phyloP scores from a whole-genome alignment of 2,113 vertebrate genomes.

The Halichoerus grypus region DNA sequence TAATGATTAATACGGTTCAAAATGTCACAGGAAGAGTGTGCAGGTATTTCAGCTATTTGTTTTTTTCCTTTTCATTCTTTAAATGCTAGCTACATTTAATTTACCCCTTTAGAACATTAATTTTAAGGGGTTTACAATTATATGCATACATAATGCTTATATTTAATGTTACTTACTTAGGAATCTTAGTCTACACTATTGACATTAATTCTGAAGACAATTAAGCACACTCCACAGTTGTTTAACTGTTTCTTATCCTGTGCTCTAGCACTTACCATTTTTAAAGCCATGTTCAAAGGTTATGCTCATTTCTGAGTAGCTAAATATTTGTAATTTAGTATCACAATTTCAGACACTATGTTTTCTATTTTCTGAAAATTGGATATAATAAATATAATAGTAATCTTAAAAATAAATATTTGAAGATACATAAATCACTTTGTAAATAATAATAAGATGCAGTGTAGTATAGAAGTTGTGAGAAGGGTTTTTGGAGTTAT shows the following conservation, averaged over 20 bases:
- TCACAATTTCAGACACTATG: background rate
- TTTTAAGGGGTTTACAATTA: background rate
- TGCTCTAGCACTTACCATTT: constrained; percentile 7
- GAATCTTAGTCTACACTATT: constrained; percentile 23
- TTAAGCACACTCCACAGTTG: background rate
- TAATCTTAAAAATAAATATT: constrained; percentile 55
- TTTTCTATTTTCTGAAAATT: constrained; percentile 20
- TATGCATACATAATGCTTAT: background rate
- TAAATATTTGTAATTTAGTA: background rate
- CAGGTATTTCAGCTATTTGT: background rate
- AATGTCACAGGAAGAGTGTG: background rate
- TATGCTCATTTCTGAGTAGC: constrained; percentile 37
- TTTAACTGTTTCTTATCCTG: constrained; percentile 15
- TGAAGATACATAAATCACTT: background rate
- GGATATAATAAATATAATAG: background rate
- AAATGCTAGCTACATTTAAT: constrained; percentile 36
- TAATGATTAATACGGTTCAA: constrained; percentile 57
- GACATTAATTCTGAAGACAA: background rate
- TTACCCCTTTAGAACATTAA: constrained; percentile 26
- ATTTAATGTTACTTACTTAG: constrained; percentile 27
- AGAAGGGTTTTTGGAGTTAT: background rate
- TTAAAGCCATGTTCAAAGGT: constrained; percentile 31
- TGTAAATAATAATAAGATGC: constrained; percentile 7
- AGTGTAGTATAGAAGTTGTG: background rate
- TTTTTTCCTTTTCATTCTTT: constrained; percentile 22